Evolutionary conservation across 1,140 invertebrate species (phyloP).

Genomic region (Holotrichia oblita): DNA sequence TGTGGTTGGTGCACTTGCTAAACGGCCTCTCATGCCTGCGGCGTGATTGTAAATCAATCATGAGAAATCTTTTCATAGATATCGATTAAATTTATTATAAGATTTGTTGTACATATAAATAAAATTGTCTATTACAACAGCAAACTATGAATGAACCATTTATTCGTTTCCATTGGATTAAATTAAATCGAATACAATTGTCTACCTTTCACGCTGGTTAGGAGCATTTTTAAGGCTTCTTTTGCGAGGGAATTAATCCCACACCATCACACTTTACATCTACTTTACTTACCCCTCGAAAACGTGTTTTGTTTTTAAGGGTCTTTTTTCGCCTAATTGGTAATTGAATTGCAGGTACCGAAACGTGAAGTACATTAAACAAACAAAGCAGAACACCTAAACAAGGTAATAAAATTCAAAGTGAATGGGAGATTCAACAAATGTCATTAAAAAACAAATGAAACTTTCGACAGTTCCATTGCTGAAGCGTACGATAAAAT

Average conservation of each 20-base stretch:
- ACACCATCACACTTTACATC: neutral
- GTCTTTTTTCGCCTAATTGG: slow-evolving; percentile 24
- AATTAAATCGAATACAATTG: slow-evolving; percentile 17
- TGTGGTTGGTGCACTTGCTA: no score
- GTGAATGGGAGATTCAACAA: neutral
- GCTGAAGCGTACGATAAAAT: no score
- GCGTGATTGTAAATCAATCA: no score
- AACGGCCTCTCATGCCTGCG: no score
- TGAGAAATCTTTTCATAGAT: no score
- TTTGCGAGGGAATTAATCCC: neutral
- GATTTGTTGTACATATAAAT: no score
- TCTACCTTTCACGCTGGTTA: slow-evolving; percentile 5
- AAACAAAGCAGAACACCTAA: slow-evolving; percentile 31
- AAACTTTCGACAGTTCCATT: slow-evolving; percentile 24
- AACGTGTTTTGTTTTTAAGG: slow-evolving; percentile 21
- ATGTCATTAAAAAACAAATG: no score
- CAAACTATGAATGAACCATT: no score
- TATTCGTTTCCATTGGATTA: neutral
- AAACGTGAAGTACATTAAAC: slow-evolving; percentile 28
- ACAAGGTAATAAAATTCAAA: slow-evolving; percentile 35
- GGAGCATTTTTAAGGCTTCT: neutral
- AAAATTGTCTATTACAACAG: no score
- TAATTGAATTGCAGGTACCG: slow-evolving; percentile 22
- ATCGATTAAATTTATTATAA: no score
- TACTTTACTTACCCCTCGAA: neutral